Evolutionary conservation across 1,140 invertebrate species (phyloP).

Genomic region (Sesamia nonagrioides): DNA sequence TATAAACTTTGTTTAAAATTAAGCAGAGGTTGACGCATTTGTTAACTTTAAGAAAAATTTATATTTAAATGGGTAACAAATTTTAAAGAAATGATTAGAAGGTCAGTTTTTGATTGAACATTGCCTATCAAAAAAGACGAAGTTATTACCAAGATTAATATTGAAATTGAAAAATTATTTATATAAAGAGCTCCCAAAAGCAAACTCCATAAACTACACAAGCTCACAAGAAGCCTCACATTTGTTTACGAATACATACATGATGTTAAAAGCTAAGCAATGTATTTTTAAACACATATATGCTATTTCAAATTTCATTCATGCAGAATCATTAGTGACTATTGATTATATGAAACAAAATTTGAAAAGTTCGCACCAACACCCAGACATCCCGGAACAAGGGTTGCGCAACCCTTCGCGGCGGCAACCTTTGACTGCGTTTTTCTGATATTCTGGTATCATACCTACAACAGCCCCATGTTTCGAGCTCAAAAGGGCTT

Average conservation of each 20-base stretch:
- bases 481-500: slow-evolving; percentile 30
- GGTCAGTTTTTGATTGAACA: not conserved
- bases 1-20: no score
- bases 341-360: slow-evolving; percentile 14
- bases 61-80: no score
- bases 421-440: not conserved
- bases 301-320: slow-evolving; percentile 1
- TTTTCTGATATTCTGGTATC: not conserved
- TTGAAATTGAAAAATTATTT: no score
- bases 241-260: not conserved
- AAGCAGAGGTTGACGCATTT: no score
- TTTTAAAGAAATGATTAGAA: not conserved
- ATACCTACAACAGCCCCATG: slow-evolving; percentile 31
- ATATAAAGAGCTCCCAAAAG: not conserved
- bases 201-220: not conserved
- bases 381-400: slow-evolving; percentile 21
- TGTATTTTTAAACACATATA: slow-evolving; percentile 32
- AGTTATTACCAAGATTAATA: no score
- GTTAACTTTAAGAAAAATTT: no score
- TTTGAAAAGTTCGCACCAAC: slow-evolving; percentile 31
- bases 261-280: slow-evolving; percentile 28
- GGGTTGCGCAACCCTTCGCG: slow-evolving; percentile 8
- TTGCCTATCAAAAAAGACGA: no score
- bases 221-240: not conserved
- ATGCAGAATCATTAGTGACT: slow-evolving; percentile 34